These are phyloP conservation scores for Nebria ingens DNA, from an alignment of 1,140 invertebrate species.

Conservation along the genomic window DNA sequence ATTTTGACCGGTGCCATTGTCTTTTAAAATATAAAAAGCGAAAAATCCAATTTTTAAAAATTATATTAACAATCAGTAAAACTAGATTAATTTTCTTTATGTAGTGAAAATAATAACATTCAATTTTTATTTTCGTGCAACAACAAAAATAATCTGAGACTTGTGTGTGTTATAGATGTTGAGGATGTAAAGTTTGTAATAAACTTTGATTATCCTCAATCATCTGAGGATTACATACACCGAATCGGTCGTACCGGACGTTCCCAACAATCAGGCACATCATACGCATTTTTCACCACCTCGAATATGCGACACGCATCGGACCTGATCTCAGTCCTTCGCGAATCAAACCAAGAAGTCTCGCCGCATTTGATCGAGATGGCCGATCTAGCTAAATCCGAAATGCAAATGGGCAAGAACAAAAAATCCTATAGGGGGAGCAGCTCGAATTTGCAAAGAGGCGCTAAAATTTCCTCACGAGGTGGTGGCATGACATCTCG, in stretches of 20 bases:
- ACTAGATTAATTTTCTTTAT: too few species aligned
- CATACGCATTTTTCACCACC: slow-evolving; percentile 97
- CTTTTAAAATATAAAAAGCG: too few species aligned
- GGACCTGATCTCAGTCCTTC: slow-evolving; percentile 81
- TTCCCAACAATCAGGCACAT: slow-evolving; percentile 84
- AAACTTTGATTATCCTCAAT: slow-evolving; percentile 98
- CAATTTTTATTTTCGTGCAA: too few species aligned
- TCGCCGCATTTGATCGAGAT: slow-evolving; percentile 40
- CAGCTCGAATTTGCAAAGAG: background rate
- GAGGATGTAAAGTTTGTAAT: slow-evolving; percentile 99
- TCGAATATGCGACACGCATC: slow-evolving; percentile 82
- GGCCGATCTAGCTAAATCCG: slow-evolving; percentile 19
- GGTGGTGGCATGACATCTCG: background rate
- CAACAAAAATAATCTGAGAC: too few species aligned
- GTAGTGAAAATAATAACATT: too few species aligned
- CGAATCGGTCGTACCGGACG: slow-evolving; percentile 95
- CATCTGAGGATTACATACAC: slow-evolving; percentile 98
- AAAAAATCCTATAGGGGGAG: background rate
- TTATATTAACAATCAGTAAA: too few species aligned
- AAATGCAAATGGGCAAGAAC: background rate
- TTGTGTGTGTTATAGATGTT: slow-evolving; percentile 63
- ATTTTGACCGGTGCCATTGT: too few species aligned
- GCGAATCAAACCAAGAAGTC: slow-evolving; percentile 84
- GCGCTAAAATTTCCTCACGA: background rate
- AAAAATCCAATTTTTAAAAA: too few species aligned